Evolutionary conservation across 2,888 invertebrate genomes (phyloP).

Genomic region (Shargacucullia verbasci): DNA sequence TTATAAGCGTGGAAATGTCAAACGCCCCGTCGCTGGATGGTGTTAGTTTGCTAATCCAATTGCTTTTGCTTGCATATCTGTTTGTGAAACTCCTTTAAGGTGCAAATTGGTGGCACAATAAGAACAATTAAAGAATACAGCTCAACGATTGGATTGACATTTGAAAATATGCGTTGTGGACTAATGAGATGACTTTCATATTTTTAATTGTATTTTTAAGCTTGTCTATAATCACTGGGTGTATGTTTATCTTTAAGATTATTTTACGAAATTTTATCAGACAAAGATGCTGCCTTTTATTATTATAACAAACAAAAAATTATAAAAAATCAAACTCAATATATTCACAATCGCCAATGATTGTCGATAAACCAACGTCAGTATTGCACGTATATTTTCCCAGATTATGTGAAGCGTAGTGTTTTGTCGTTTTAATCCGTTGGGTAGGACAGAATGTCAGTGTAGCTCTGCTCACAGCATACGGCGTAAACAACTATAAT

Average conservation of each 20-base stretch:
- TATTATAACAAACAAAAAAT: too few relatives aligned
- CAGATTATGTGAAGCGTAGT: constrained; percentile 14
- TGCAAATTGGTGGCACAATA: constrained; percentile 19
- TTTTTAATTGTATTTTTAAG: too few relatives aligned
- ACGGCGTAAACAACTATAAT: constrained; percentile 24
- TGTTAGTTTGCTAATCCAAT: constrained; percentile 47
- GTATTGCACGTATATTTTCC: not conserved
- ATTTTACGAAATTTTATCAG: too few relatives aligned
- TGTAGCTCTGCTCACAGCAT: constrained; percentile 16
- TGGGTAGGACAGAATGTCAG: constrained; percentile 19
- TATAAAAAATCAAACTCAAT: too few relatives aligned
- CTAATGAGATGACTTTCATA: too few relatives aligned
- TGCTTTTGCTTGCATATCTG: constrained; percentile 40
- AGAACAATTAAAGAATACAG: constrained; percentile 14
- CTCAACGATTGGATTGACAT: not conserved
- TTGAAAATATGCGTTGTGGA: too few relatives aligned
- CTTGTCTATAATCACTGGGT: too few relatives aligned
- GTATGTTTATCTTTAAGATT: too few relatives aligned
- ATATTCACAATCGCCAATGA: too few relatives aligned
- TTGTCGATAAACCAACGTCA: not conserved
- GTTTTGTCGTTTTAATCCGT: constrained; percentile 18
- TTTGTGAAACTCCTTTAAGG: constrained; percentile 18
- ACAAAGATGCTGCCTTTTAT: too few relatives aligned
- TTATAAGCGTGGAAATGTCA: constrained; percentile 35
- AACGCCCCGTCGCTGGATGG: constrained; percentile 23